Base-by-base conservation (phyloP, 2,797 vertebrate species). In the Champsocephalus gunnari region DNA sequence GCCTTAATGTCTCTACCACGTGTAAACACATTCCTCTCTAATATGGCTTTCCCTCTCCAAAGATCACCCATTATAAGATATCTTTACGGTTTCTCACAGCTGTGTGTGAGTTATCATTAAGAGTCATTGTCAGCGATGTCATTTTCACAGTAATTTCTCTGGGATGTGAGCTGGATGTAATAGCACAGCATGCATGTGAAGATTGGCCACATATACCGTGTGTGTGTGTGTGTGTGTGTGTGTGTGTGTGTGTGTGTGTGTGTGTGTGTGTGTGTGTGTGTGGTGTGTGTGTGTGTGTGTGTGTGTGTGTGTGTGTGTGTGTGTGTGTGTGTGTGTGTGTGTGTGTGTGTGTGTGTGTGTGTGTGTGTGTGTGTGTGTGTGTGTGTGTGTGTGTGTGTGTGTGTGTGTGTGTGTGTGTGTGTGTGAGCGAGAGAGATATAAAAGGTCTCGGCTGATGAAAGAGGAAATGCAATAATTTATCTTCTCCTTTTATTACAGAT, bases 401-500 rank as follows among this genome's bases (percentile, higher is more conserved):
- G 24, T 53, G 48, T 32, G 41, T 32, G 38, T 38, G 44, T 47
- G 58, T 56, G 70, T 49, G 47, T 61, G 45, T 62, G 17, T 44
- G 55, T 48, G 53, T 19, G 61, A n/a, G 75, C 14, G 6, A 3
- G 5, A 0, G 6, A n/a, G 70, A 53, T 71, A 82, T 61, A 82
- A 16, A 55, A 51, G 63, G 59, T 71, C 55, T 57, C 9, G 2
- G 34, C 59, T 73, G 65, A 82, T 80, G 71, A 71, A 66, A 76
- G 59, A 65, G 38, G 63, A 81, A 79, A 75, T 41, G 56, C 47
- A 57, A 41, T 61, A 59, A 80, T 67, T 72, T 14, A 86, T 89
- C 73, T 81, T 75, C 34, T 81, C 49, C 64, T 71, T 56, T 89
- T 82, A 71, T 89, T 87, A 32, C 88, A 95, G 93, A 83, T 92